These are phyloP conservation scores for Drosophila neocordata DNA, from an alignment of 1,140 invertebrate genomes.

Conservation along the genomic window DNA sequence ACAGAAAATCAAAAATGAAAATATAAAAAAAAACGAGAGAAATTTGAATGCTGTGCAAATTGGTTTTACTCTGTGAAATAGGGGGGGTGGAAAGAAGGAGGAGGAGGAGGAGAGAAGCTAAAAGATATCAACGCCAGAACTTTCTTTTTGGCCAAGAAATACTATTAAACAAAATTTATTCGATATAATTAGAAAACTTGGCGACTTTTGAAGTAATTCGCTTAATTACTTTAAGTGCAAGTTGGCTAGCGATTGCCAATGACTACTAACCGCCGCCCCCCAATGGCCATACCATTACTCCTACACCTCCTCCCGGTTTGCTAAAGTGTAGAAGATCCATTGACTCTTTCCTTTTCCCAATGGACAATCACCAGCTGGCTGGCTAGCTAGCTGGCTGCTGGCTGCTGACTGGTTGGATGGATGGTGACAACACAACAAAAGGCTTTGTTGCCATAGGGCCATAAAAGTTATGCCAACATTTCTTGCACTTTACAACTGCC, in stretches of 20 bases:
- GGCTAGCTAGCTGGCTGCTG: not conserved
- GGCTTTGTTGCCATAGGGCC: slow-evolving; percentile 16
- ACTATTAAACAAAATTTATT: slow-evolving; percentile 81
- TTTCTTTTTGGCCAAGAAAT: slow-evolving; percentile 46
- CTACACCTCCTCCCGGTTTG: not conserved
- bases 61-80: slow-evolving; percentile 33
- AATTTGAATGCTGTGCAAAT: slow-evolving; percentile 68
- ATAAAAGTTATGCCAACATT: slow-evolving; percentile 22
- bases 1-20: slow-evolving; percentile 44
- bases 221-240: slow-evolving; percentile 79
- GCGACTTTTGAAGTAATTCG: slow-evolving; percentile 80
- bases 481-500: slow-evolving; percentile 18
- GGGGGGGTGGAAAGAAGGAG: not conserved
- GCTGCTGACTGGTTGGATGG: not conserved
- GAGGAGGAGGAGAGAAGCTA: slow-evolving; percentile 3
- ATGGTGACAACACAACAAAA: slow-evolving; percentile 13
- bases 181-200: slow-evolving; percentile 82
- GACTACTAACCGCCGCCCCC: not conserved
- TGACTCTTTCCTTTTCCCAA: not conserved
- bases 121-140: slow-evolving; percentile 38
- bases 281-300: no score
- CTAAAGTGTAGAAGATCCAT: not conserved
- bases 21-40: slow-evolving; percentile 24
- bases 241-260: slow-evolving; percentile 16
- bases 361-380: slow-evolving; percentile 10